Evolutionary conservation across 2,797 vertebrate species (phyloP).

Genomic region (Chaenodraco wilsoni): DNA sequence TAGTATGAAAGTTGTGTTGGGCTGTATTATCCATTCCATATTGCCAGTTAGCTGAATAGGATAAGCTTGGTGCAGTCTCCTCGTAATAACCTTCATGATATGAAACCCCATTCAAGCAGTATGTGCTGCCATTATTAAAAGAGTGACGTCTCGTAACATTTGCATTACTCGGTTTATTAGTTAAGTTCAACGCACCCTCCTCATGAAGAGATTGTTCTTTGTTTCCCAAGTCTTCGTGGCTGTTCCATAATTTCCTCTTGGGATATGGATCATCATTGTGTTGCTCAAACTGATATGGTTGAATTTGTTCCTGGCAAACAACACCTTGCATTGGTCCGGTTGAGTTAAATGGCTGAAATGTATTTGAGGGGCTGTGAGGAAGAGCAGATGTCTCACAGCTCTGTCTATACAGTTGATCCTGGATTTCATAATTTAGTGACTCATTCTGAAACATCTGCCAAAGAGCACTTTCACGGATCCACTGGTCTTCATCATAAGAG

Average conservation of each 20-base stretch:
- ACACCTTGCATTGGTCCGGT: slow-evolving; percentile 56
- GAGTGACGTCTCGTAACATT: slow-evolving; percentile 78
- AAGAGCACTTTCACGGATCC: slow-evolving; percentile 80
- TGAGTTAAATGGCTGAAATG: slow-evolving; percentile 54
- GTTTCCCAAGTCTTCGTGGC: slow-evolving; percentile 66
- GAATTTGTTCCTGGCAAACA: slow-evolving; percentile 56
- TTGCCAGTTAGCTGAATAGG: slow-evolving; percentile 82
- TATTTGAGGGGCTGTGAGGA: slow-evolving; percentile 55
- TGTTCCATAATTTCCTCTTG: slow-evolving; percentile 76
- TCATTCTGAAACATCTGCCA: slow-evolving; percentile 83
- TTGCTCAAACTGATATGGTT: slow-evolving; percentile 50
- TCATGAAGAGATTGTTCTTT: slow-evolving; percentile 74
- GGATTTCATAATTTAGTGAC: slow-evolving; percentile 65
- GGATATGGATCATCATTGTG: slow-evolving; percentile 55
- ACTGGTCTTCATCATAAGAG: slow-evolving; percentile 80
- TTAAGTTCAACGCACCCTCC: slow-evolving; percentile 88
- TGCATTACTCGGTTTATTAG: slow-evolving; percentile 85
- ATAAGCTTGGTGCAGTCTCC: slow-evolving; percentile 83
- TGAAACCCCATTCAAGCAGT: slow-evolving; percentile 83
- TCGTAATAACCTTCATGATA: slow-evolving; percentile 87
- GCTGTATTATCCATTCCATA: slow-evolving; percentile 68
- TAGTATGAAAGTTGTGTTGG: slow-evolving; percentile 69
- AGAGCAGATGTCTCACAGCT: slow-evolving; percentile 51
- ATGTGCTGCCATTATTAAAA: slow-evolving; percentile 82
- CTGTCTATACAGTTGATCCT: slow-evolving; percentile 55